phyloP scores from a whole-genome alignment of 2,113 vertebrate genomes.

The Helogale parvula region DNA sequence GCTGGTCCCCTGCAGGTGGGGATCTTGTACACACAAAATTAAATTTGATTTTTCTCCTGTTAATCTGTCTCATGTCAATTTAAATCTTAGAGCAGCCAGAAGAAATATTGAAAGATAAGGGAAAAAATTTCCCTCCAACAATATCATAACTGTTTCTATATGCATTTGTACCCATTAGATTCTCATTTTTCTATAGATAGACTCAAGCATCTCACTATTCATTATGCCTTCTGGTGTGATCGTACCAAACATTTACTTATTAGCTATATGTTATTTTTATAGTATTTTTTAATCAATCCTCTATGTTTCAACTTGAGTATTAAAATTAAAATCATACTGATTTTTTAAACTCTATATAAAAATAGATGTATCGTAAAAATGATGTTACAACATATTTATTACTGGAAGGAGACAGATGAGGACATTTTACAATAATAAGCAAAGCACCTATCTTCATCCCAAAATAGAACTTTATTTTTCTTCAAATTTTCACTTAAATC shows the following conservation, averaged over 20 bases:
- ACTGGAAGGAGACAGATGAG: background rate
- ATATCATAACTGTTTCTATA: background rate
- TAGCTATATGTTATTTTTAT: background rate
- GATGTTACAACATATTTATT: background rate
- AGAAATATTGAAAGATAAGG: background rate
- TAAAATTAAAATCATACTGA: background rate
- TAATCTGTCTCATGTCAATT: background rate
- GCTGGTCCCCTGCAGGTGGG: background rate
- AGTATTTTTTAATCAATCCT: background rate
- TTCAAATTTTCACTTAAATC: background rate
- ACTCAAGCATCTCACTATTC: background rate
- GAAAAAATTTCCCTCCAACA: background rate
- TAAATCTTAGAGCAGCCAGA: background rate
- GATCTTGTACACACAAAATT: background rate
- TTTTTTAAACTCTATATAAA: background rate
- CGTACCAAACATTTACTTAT: background rate
- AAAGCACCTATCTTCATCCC: background rate
- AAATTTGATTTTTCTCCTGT: background rate
- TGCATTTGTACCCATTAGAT: no score
- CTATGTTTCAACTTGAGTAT: background rate
- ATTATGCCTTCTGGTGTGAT: background rate
- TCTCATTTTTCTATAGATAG: background rate
- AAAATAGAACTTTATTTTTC: background rate
- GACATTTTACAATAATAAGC: background rate
- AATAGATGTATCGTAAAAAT: background rate